Percentiles rank a stretch among this genome's conserved stretches.
These are phyloP conservation scores for Zootermopsis nevadensis DNA, from an alignment of 2,888 invertebrate genomes.

Conservation along the genomic window DNA sequence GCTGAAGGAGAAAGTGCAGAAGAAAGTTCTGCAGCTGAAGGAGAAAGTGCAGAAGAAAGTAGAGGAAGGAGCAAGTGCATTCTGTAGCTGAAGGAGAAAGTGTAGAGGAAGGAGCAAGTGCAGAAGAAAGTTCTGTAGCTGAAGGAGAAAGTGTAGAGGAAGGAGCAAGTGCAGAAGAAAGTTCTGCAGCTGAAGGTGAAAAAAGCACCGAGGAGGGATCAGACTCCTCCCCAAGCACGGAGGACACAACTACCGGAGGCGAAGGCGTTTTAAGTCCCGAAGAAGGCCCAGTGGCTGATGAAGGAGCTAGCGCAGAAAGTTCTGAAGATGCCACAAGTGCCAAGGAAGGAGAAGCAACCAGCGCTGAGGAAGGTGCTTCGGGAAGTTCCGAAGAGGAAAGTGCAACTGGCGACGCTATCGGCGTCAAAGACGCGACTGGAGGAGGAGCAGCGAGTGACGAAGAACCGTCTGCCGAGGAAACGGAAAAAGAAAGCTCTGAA, in stretches of 20 bases:
- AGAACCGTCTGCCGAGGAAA: constrained; percentile 49
- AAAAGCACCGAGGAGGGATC: no score
- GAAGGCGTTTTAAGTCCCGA: constrained; percentile 55
- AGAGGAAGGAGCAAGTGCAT: constrained; percentile 55
- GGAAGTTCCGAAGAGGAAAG: constrained; percentile 41
- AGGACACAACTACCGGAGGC: constrained; percentile 49
- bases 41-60: constrained; percentile 57
- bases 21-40: constrained; percentile 54
- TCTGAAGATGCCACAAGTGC: constrained; percentile 59
- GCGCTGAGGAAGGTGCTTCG: constrained; percentile 54
- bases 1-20: constrained; percentile 52
- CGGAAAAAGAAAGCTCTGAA: constrained; percentile 58
- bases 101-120: constrained; percentile 49
- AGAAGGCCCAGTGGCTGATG: constrained; percentile 54
- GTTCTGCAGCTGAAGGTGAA: constrained; percentile 58
- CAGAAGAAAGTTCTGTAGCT: constrained; percentile 51
- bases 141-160: constrained; percentile 55
- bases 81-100: constrained; percentile 55
- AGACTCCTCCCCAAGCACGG: constrained; percentile 52
- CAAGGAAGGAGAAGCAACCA: constrained; percentile 53
- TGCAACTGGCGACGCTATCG: constrained; percentile 35
- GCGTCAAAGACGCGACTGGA: constrained; percentile 49
- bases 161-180: constrained; percentile 58
- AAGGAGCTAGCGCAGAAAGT: constrained; percentile 59
- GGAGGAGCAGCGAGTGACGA: constrained; percentile 43